Base-by-base conservation (phyloP, 1,140 invertebrate species). In the Drosophila sechellia region DNA sequence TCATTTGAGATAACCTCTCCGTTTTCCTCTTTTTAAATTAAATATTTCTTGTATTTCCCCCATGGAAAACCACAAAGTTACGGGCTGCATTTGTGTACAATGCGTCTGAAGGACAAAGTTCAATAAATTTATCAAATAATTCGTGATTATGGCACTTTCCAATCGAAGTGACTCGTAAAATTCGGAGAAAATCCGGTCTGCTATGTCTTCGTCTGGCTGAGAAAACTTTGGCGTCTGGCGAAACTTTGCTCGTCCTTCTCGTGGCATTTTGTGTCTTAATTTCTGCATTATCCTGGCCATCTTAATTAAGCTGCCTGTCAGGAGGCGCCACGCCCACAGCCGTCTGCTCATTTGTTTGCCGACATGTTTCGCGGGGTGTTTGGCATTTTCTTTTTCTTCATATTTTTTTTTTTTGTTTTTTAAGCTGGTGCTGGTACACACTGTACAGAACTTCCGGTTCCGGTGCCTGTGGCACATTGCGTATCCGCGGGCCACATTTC, bases 231-330 rank as follows among this genome's bases (percentile, higher is more conserved):
- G 59, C 49, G 59, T 13, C 27, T 63, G 37, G 37, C 13, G 17
- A 40, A 58, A 65, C 37, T 50, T 66, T 52, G 35, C 49, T 34
- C 49, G 27, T 42, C 40, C 37, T 53, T 66, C 46, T 55, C 37
- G 22, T 66, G 52, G 35, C 40, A 60, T 48, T 50, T 71, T 69
- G 64, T 65, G 55, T 79, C 64, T 79, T 80, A 69, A 80, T 75
- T 75, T 80, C 63, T 40, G 52, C 77, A 79, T 80, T 80, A 79
- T 79, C 78, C 65, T 65, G 31, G 58, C 72, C 57, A 76, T 81
- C 77, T 81, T 81, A 81, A 81, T 79, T 65, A 76, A 79, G 65
- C 57, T 79, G 77, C 64, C 77, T 79, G 66, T 71, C 60, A 66
- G 43, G 17, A 17, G 27, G 27, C 27, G 34, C 27, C 46, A 53